phyloP scores from a whole-genome alignment of 2,888 invertebrate genomes.

The Pyralis farinalis region DNA sequence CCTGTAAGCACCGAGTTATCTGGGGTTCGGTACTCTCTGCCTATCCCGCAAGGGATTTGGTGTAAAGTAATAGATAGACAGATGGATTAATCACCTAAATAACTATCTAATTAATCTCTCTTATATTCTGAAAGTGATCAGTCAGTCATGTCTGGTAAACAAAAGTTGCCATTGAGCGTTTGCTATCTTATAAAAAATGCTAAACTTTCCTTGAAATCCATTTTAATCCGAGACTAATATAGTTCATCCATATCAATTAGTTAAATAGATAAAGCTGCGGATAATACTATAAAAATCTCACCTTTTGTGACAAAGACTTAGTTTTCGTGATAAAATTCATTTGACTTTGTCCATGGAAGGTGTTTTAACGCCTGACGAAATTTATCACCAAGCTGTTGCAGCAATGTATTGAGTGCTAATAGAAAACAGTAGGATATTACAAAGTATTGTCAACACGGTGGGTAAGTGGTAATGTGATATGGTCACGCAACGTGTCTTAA shows the following conservation, averaged over 20 bases:
- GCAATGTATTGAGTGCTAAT: conserved; percentile 34
- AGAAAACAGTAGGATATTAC: conserved; percentile 24
- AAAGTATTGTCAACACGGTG: conserved; percentile 34
- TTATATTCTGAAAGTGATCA: too few relatives aligned
- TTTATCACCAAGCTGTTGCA: conserved; percentile 25
- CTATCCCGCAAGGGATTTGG: too few relatives aligned
- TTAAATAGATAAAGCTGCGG: conserved; percentile 49
- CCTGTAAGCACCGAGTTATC: too few relatives aligned
- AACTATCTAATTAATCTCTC: too few relatives aligned
- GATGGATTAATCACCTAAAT: too few relatives aligned
- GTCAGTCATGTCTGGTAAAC: too few relatives aligned
- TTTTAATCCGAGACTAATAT: conserved; percentile 27
- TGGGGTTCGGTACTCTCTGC: too few relatives aligned
- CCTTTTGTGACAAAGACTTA: conserved; percentile 31
- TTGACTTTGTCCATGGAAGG: conserved; percentile 23
- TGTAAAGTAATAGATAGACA: too few relatives aligned
- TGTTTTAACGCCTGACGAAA: conserved; percentile 26
- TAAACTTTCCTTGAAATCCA: conserved; percentile 26
- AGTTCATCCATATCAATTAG: conserved; percentile 48
- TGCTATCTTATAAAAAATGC: conserved; percentile 2
- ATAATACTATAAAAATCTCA: conserved; percentile 43
- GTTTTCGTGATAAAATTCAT: conserved; percentile 19
- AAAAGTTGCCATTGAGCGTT: too few relatives aligned
- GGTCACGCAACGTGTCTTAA: conserved; percentile 20
- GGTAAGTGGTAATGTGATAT: conserved; percentile 29